phyloP scores from a whole-genome alignment of 2,113 vertebrate genomes.

The Corythoichthys haematopterus region DNA sequence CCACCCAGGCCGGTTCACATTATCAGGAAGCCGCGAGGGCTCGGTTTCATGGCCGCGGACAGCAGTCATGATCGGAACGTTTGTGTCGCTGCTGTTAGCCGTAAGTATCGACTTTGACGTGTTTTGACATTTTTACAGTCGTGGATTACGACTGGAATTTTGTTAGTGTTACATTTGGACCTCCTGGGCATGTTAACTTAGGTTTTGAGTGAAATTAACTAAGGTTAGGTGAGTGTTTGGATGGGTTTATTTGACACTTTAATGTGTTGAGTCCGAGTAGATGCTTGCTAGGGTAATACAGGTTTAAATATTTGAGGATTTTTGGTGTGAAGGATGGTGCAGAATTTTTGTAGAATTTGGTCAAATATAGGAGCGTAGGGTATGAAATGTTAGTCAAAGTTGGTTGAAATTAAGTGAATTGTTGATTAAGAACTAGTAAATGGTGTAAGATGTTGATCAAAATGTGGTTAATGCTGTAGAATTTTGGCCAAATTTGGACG shows the following conservation, averaged over 20 bases:
- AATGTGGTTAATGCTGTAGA: neutral
- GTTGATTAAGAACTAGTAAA: no score
- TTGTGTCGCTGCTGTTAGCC: neutral
- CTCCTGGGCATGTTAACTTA: neutral
- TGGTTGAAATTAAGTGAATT: neutral
- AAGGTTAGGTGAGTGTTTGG: neutral
- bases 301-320: no score
- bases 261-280: neutral
- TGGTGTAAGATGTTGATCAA: no score
- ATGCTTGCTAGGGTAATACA: slow-evolving; percentile 4
- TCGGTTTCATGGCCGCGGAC: neutral
- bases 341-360: neutral
- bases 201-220: neutral
- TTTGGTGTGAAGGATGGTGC: no score
- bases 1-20: neutral
- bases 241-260: neutral
- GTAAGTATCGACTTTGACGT: neutral
- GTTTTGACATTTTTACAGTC: neutral
- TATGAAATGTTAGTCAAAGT: neutral
- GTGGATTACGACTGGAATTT: neutral
- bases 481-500: neutral
- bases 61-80: neutral
- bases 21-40: neutral
- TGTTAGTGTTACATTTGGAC: neutral
- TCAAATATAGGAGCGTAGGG: no score